phyloP scores from a whole-genome alignment of 2,888 invertebrate genomes.

The Andrena hattorfiana region DNA sequence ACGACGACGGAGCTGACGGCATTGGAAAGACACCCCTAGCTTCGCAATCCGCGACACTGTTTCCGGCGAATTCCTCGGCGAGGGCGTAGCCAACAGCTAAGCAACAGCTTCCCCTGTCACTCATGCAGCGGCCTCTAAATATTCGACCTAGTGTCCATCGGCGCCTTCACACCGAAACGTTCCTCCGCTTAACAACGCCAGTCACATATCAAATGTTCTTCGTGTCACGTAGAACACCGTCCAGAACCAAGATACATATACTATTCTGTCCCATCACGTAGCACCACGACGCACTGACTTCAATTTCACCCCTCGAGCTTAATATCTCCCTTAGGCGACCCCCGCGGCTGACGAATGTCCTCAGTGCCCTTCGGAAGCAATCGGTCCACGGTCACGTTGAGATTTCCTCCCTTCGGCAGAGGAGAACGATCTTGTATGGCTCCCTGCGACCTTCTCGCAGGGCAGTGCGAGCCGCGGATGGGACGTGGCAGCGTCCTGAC shows the following conservation, averaged over 20 bases:
- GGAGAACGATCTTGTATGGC: too few relatives aligned
- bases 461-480: not conserved
- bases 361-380: not conserved
- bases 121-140: too few relatives aligned
- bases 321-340: too few relatives aligned
- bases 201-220: not conserved
- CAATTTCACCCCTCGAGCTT: not conserved
- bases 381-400: not conserved
- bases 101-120: too few relatives aligned
- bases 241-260: too few relatives aligned
- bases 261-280: conserved; percentile 21
- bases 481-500: not conserved
- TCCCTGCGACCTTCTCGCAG: too few relatives aligned
- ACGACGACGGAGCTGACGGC: too few relatives aligned
- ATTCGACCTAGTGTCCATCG: not conserved
- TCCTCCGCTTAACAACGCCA: not conserved
- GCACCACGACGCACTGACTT: conserved; percentile 13
- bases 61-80: not conserved
- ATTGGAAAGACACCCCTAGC: too few relatives aligned
- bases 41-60: not conserved
- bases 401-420: too few relatives aligned
- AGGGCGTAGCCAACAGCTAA: too few relatives aligned
- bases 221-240: not conserved
- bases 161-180: not conserved
- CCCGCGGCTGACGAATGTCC: not conserved